These are phyloP conservation scores for Colostygia pectinataria DNA, from an alignment of 2,888 invertebrate genomes.

Conservation along the genomic window DNA sequence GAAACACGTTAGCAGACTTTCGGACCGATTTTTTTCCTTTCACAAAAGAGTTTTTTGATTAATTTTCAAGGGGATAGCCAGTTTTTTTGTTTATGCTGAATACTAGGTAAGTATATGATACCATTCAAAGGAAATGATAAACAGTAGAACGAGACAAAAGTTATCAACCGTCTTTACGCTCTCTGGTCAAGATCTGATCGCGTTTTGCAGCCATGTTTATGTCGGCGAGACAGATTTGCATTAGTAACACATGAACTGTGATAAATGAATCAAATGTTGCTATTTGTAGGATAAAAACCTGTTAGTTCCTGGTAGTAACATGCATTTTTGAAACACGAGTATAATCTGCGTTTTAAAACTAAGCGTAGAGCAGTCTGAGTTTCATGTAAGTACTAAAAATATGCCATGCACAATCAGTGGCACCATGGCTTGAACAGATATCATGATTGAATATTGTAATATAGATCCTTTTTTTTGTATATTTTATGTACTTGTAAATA, in stretches of 20 bases:
- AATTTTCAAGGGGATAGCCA: slow-evolving; percentile 28
- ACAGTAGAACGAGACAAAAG: slow-evolving; percentile 29
- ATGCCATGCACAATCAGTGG: too few species aligned
- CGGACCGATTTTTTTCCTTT: slow-evolving; percentile 43
- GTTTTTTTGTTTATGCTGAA: slow-evolving; percentile 26
- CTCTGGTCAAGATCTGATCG: slow-evolving; percentile 30
- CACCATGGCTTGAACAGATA: too few species aligned
- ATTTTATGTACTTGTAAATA: too few species aligned
- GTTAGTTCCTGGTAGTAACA: neutral
- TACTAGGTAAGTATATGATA: slow-evolving; percentile 18
- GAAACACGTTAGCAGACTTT: slow-evolving; percentile 69
- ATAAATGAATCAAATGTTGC: slow-evolving; percentile 7
- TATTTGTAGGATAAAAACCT: neutral
- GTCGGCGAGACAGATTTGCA: slow-evolving; percentile 14
- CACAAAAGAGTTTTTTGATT: slow-evolving; percentile 31
- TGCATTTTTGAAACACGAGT: too few species aligned
- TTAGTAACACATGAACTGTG: slow-evolving; percentile 9
- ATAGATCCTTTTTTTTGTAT: too few species aligned
- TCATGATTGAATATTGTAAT: too few species aligned
- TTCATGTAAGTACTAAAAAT: too few species aligned
- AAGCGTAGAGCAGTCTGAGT: too few species aligned
- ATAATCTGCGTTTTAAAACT: too few species aligned
- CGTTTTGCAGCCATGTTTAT: slow-evolving; percentile 17
- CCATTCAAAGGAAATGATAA: slow-evolving; percentile 29
- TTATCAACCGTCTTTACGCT: slow-evolving; percentile 35